Evolutionary conservation across 1,140 invertebrate genomes (phyloP).

Genomic region (Pygmarrhopalites habei): DNA sequence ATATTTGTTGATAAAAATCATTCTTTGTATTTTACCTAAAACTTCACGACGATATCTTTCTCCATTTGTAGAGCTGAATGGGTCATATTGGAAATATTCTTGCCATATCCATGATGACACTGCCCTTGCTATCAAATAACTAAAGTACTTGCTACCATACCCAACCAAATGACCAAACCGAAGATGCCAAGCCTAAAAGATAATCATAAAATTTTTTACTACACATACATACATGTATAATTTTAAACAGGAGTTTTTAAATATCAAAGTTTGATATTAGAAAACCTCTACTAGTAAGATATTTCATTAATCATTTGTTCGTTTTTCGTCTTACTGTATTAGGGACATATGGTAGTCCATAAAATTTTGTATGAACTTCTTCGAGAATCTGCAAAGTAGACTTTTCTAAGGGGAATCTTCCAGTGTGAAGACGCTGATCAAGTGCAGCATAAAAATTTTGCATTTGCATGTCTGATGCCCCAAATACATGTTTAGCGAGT

Average conservation of each 20-base stretch:
- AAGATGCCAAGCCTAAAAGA: conserved; percentile 77
- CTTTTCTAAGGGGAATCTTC: conserved; percentile 48
- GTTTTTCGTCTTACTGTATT: conserved; percentile 61
- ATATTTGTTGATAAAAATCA: no score
- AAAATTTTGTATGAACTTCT: conserved; percentile 73
- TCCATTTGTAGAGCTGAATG: conserved; percentile 67
- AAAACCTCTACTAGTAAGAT: not conserved
- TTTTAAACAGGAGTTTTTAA: not conserved
- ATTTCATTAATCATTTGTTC: not conserved
- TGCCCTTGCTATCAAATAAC: conserved; percentile 88
- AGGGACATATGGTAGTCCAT: conserved; percentile 74
- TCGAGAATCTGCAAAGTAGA: conserved; percentile 65
- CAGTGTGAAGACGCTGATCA: conserved; percentile 80
- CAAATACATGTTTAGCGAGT: conserved; percentile 74
- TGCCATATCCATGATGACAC: conserved; percentile 92
- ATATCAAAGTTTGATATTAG: not conserved
- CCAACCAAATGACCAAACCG: conserved; percentile 93
- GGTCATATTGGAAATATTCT: conserved; percentile 69
- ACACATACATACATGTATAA: not conserved
- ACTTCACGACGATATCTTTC: conserved; percentile 68
- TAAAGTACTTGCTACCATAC: conserved; percentile 97
- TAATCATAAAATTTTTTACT: no score
- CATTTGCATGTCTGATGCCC: conserved; percentile 81
- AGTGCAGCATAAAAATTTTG: conserved; percentile 84
- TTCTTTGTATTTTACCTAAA: conserved; percentile 61